Evolutionary conservation across 2,888 invertebrate genomes (phyloP).

Genomic region (Drosophila peninsularis): DNA sequence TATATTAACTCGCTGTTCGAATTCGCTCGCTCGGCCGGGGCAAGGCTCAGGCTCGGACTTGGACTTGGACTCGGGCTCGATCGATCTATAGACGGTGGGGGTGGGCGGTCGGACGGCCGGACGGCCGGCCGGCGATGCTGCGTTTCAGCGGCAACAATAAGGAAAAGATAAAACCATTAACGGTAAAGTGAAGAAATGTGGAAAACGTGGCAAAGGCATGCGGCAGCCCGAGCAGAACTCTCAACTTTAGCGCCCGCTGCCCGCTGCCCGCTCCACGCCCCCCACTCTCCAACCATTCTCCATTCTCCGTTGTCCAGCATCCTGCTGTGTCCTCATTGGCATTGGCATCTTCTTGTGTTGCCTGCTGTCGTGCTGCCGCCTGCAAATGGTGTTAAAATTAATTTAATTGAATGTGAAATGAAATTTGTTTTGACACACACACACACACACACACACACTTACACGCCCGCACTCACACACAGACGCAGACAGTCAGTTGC

Average conservation of each 20-base stretch:
- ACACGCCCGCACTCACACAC: conserved; percentile 26
- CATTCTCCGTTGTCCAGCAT: conserved; percentile 27
- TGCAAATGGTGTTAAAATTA: conserved; percentile 81
- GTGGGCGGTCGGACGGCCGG: not conserved
- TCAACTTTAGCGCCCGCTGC: conserved; percentile 16
- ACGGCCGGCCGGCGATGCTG: not conserved
- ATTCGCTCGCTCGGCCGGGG: conserved; percentile 45
- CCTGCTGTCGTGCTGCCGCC: conserved; percentile 51
- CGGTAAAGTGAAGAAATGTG: conserved; percentile 74
- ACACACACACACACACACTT: conserved; percentile 15
- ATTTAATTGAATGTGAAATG: conserved; percentile 82
- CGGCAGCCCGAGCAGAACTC: conserved; percentile 37
- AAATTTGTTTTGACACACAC: conserved; percentile 80
- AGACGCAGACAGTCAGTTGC: conserved; percentile 15
- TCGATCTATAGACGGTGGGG: conserved; percentile 16
- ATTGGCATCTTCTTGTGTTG: conserved; percentile 62
- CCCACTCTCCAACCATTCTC: not conserved
- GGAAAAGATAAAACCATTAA: conserved; percentile 77
- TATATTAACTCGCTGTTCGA: conserved; percentile 81
- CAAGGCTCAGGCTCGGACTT: conserved; percentile 11
- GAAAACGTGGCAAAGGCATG: conserved; percentile 79
- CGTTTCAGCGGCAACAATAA: conserved; percentile 43
- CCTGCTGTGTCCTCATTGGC: conserved; percentile 74
- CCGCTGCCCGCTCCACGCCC: not conserved
- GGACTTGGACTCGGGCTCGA: conserved; percentile 18